Conservation (phyloP, 2,888 invertebrate species). For the Rhagium mordax region DNA sequence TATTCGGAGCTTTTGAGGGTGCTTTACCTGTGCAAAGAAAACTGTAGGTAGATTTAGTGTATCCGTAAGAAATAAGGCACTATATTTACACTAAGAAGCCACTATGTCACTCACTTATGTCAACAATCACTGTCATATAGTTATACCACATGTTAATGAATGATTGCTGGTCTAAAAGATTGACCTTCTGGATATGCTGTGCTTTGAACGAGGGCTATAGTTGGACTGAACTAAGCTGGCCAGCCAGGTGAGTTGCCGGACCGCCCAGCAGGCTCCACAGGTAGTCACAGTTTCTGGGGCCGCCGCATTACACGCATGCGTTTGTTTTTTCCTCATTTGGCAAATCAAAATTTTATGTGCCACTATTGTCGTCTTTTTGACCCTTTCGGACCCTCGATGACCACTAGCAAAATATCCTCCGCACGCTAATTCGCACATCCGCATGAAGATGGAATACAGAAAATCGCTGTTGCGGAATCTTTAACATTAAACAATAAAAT, state of each 20-base stretch:
- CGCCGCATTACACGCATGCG: conserved; percentile 65
- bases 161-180: conserved; percentile 54
- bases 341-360: conserved; percentile 40
- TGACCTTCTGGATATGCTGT: conserved; percentile 62
- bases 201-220: conserved; percentile 64
- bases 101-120: conserved; percentile 55
- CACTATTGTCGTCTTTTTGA: conserved; percentile 42
- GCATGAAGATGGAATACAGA: not conserved
- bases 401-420: not conserved
- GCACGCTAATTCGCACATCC: not conserved
- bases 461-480: not conserved
- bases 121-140: conserved; percentile 51
- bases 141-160: conserved; percentile 58
- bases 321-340: conserved; percentile 48
- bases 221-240: conserved; percentile 66
- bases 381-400: conserved; percentile 30
- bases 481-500: no score
- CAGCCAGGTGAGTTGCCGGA: conserved; percentile 64
- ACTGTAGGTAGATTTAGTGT: conserved; percentile 42
- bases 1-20: conserved; percentile 36
- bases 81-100: conserved; percentile 51
- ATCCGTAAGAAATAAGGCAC: conserved; percentile 53
- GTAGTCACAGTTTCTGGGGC: conserved; percentile 65
- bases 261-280: conserved; percentile 67
- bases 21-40: conserved; percentile 44